These are phyloP conservation scores for Subacronicta megacephala DNA, from an alignment of 2,888 invertebrate species.

Conservation along the genomic window DNA sequence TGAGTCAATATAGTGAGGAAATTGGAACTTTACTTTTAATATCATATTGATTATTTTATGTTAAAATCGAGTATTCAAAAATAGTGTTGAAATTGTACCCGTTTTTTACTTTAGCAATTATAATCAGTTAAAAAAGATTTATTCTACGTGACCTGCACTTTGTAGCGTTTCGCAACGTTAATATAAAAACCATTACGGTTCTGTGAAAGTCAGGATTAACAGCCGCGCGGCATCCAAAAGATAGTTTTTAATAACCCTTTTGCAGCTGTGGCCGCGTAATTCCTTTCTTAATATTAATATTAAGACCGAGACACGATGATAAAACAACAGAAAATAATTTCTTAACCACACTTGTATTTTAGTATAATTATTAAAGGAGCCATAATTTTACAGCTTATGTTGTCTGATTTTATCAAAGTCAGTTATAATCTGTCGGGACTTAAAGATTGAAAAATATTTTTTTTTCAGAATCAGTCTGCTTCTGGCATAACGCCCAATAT, in stretches of 20 bases:
- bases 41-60: background rate
- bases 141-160: conserved; percentile 1
- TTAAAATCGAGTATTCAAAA: background rate
- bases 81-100: background rate
- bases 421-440: conserved; percentile 19
- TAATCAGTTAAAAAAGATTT: background rate
- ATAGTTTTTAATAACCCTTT: conserved; percentile 54
- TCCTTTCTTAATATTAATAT: conserved; percentile 50
- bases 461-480: background rate
- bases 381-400: conserved; percentile 47
- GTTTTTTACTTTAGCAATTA: background rate
- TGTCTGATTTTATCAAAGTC: conserved; percentile 45
- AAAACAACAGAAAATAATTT: conserved; percentile 47
- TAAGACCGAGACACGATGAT: conserved; percentile 48
- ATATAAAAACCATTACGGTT: conserved; percentile 34
- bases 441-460: conserved; percentile 20
- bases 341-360: conserved; percentile 48
- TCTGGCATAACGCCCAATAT: too few species aligned
- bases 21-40: background rate
- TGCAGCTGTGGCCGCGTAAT: conserved; percentile 51
- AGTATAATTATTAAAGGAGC: conserved; percentile 47
- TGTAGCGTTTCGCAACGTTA: conserved; percentile 19
- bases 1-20: too few species aligned
- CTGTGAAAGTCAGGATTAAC: conserved; percentile 36
- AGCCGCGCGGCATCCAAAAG: conserved; percentile 32